Conservation (phyloP, 1,140 invertebrate genomes). For the Brachionus rubens region DNA sequence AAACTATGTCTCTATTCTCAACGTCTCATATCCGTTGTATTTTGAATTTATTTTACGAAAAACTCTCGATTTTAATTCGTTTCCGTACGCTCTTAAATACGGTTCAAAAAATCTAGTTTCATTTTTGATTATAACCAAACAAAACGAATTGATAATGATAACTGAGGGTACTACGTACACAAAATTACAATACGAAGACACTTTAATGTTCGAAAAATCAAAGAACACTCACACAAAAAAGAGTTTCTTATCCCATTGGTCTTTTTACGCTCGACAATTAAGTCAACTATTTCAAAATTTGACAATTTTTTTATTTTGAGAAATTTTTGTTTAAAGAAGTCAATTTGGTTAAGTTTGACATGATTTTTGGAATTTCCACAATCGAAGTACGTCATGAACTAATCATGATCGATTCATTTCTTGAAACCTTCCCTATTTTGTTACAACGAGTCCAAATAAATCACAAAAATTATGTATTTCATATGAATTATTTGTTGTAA, state of each 20-base stretch:
- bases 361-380: background rate
- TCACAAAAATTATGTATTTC: conserved; percentile 9
- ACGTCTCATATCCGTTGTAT: conserved; percentile 12
- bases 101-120: background rate
- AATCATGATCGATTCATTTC: conserved; percentile 41
- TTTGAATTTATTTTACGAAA: conserved; percentile 17
- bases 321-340: conserved; percentile 12
- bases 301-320: conserved; percentile 7
- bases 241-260: conserved; percentile 40
- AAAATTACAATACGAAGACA: background rate
- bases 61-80: conserved; percentile 1
- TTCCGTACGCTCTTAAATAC: background rate
- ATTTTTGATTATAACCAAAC: conserved; percentile 17
- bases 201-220: conserved; percentile 17
- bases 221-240: background rate
- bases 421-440: background rate
- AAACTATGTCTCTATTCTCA: conserved; percentile 38
- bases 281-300: background rate
- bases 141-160: conserved; percentile 24
- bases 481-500: conserved; percentile 40
- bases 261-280: background rate
- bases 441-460: background rate
- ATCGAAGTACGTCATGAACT: background rate
- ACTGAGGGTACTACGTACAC: background rate
- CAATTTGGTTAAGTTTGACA: conserved; percentile 8